Conservation (phyloP, 2,113 vertebrate species). For the Callionymus lyra region DNA sequence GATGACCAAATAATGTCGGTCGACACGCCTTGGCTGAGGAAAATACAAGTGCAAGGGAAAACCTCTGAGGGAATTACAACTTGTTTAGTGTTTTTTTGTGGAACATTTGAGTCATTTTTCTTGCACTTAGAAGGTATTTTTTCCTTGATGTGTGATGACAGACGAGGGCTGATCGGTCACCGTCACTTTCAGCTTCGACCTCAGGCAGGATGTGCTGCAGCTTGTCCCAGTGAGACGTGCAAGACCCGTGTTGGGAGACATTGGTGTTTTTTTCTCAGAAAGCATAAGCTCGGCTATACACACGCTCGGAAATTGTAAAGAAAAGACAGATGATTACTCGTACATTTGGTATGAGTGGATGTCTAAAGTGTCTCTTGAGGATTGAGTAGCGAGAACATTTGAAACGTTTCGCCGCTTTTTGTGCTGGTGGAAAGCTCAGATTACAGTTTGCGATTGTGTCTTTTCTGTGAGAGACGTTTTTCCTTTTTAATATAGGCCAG, state of each 20-base stretch:
- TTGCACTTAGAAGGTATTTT: constrained; percentile 26
- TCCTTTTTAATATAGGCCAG: no score
- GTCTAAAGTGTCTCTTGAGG: not conserved
- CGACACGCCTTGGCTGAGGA: not conserved
- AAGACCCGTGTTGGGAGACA: constrained; percentile 7
- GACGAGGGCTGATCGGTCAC: constrained; percentile 22
- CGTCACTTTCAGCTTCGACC: constrained; percentile 15
- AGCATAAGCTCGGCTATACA: not conserved
- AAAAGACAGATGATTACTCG: constrained; percentile 9
- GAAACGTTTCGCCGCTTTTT: constrained; percentile 19
- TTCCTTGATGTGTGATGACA: constrained; percentile 16
- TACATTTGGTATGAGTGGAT: no score
- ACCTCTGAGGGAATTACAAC: no score
- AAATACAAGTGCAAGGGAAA: not conserved
- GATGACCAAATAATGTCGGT: not conserved
- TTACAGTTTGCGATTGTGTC: constrained; percentile 13
- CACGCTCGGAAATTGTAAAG: not conserved
- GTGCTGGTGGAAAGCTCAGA: constrained; percentile 14
- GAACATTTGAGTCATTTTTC: not conserved
- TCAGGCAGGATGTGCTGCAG: constrained; percentile 35
- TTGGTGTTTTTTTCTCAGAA: constrained; percentile 11
- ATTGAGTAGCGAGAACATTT: constrained; percentile 3
- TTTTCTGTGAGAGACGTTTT: no score
- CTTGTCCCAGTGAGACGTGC: constrained; percentile 31
- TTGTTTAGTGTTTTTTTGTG: not conserved